Conservation (phyloP, 2,888 invertebrate species). For the Stictocephala bisonia region DNA sequence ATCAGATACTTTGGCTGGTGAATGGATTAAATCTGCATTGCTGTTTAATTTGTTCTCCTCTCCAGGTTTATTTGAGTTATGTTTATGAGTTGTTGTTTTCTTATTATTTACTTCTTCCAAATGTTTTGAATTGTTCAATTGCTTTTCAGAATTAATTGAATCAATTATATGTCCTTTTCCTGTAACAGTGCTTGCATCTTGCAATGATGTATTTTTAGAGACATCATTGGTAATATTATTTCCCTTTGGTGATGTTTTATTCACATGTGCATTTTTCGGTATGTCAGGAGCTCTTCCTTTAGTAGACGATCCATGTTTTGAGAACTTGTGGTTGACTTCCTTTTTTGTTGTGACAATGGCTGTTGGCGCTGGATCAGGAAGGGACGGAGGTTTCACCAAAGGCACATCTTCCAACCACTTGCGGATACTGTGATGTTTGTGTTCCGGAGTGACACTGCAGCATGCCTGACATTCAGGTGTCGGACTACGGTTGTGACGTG, state of each 20-base stretch:
- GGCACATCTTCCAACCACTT: constrained; percentile 83
- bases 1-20: neutral
- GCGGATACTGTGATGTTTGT: constrained; percentile 79
- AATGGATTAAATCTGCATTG: neutral
- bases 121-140: no score
- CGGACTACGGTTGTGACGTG: no score
- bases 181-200: no score
- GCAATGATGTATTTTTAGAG: no score
- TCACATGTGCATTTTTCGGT: constrained; percentile 26
- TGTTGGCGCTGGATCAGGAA: constrained; percentile 1
- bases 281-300: constrained; percentile 48
- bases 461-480: constrained; percentile 50
- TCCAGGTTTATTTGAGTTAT: neutral
- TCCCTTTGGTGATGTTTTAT: neutral
- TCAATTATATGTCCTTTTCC: no score
- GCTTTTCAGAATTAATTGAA: no score
- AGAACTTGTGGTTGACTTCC: constrained; percentile 1
- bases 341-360: neutral
- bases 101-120: neutral
- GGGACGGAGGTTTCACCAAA: constrained; percentile 40
- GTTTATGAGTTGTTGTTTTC: neutral
- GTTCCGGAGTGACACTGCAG: constrained; percentile 70
- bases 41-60: neutral
- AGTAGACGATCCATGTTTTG: constrained; percentile 17
- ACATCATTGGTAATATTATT: no score